Evolutionary conservation across 2,797 vertebrate species (phyloP).

Genomic region (Anas capensis): DNA sequence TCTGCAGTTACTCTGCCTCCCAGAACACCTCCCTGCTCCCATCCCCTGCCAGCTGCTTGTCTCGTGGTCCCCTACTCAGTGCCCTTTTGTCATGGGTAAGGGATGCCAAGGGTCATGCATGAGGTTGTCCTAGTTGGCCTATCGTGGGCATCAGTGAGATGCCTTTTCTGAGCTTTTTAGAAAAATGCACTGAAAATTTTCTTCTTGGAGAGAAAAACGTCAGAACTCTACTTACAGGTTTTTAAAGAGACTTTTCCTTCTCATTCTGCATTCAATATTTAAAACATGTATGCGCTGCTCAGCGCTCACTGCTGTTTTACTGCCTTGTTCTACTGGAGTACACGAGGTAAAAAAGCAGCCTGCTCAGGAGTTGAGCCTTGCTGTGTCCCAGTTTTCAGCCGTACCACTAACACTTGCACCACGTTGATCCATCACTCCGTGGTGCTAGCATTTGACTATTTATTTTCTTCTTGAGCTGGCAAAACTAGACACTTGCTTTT

Average conservation of each 20-base stretch:
- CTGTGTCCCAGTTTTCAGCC: neutral
- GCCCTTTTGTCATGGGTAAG: neutral
- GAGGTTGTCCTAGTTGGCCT: neutral
- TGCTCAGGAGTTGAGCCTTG: neutral
- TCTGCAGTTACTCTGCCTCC: neutral
- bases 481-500: neutral
- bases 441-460: neutral
- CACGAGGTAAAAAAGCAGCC: neutral
- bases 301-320: neutral
- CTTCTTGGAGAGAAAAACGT: slow-evolving; percentile 5
- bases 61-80: neutral
- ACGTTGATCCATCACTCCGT: accelerated
- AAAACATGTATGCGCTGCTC: slow-evolving; percentile 29
- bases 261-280: slow-evolving; percentile 41
- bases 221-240: neutral
- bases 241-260: slow-evolving; percentile 15
- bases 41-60: neutral
- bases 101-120: neutral
- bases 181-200: neutral
- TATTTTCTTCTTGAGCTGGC: neutral
- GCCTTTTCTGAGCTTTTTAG: neutral
- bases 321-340: slow-evolving; percentile 2
- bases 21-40: neutral
- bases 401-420: neutral
- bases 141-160: neutral